Base-by-base conservation (phyloP, 2,797 vertebrate genomes). In the Takifugu rubripes region DNA sequence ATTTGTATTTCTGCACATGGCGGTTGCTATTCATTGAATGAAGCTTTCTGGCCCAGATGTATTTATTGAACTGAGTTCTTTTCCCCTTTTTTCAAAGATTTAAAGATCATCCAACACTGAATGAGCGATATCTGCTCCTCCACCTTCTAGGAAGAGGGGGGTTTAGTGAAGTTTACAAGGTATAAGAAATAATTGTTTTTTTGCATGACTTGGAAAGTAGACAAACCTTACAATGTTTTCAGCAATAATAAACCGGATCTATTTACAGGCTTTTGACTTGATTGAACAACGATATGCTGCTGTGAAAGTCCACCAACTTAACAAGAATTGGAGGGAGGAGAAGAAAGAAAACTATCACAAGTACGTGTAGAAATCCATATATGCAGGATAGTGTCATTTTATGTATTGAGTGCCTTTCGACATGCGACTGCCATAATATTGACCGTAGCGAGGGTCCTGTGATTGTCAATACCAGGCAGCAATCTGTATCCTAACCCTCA, bases 321-420 rank as follows among this genome's bases (percentile, higher is more conserved):
- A 99, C 90, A 99, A 99, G 90, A 99, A 96, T 91, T 99, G 97
- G 97, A 94, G 97, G 77, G 97, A 99, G 75, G 97, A 99, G 89
- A 99, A 99, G 84, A 99, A 99, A 80, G 97, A 99, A 89, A 99
- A 99, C 86, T 99, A 99, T 83, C 96, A 99, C 89, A 99, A 98
- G 96, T 98, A 94, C 70, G 88, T 88, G 56, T 43, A 17, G 54
- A 15, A n/a, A 8, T 44, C 31, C 31, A 43, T 43, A 36, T 17
- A 72, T 62, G 33, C 43, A 29, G 45, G 59, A 17, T 7, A 15
- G 6, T 7, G 29, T 21, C 40, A 62, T 46, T 42, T 25, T 40
- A 12, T 29, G n/a, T 42, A 9, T 16, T 24, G 44, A 42, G 36
- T 59, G 17, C 8, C 33, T 59, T 44, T 10, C 6, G 2, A 49